These are phyloP conservation scores for Nomada flava DNA, from an alignment of 2,888 invertebrate genomes.

Conservation along the genomic window DNA sequence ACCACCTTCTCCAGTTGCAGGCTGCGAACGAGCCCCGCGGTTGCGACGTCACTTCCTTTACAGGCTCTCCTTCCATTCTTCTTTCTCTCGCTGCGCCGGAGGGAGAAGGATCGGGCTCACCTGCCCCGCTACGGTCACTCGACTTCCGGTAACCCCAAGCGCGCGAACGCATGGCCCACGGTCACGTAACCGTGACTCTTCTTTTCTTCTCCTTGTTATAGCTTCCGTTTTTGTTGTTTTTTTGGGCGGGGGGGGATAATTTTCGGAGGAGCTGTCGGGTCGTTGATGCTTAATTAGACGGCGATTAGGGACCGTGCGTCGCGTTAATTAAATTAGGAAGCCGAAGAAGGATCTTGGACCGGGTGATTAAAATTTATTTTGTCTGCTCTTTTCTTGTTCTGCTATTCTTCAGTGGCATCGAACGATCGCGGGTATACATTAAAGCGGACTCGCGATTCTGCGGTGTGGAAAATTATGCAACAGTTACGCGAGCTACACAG, in stretches of 20 bases:
- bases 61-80: conserved; percentile 36
- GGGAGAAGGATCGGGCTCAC: conserved; percentile 63
- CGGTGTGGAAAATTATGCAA: conserved; percentile 34
- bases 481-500: conserved; percentile 11
- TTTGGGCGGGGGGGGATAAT: background rate
- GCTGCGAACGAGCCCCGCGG: conserved; percentile 46
- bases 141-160: conserved; percentile 78
- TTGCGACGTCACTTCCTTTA: conserved; percentile 66
- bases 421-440: no score
- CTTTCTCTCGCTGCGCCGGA: conserved; percentile 37
- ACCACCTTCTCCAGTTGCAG: conserved; percentile 48
- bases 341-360: no score
- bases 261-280: background rate
- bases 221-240: conserved; percentile 33
- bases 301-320: background rate
- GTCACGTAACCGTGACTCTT: conserved; percentile 73
- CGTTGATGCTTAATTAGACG: background rate
- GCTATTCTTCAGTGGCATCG: no score
- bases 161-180: conserved; percentile 69
- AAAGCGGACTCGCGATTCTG: background rate
- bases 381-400: no score
- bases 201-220: conserved; percentile 33
- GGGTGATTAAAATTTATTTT: no score
- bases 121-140: conserved; percentile 78
- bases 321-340: no score